A percentile compares a stretch with the other conserved stretches of the same genome.
Evolutionary conservation across 92 coral and sea anemone species (phyloP).

Genomic region (Zoanthus gigantus): DNA sequence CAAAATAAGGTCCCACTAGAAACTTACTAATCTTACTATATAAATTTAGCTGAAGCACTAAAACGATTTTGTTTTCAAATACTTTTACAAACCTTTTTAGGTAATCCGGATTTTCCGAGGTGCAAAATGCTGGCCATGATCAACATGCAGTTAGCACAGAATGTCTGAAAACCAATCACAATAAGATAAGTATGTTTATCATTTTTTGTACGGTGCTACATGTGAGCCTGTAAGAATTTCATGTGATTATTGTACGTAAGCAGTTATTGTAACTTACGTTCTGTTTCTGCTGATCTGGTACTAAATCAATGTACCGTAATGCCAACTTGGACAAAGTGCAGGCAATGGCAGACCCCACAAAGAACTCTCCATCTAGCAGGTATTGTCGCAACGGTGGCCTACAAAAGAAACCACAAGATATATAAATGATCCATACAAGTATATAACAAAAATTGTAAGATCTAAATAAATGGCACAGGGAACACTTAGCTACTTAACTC

Average conservation of each 20-base stretch:
- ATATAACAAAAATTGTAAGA: no score
- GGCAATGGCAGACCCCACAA: constrained; percentile 97
- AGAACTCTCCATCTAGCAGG: constrained; percentile 96
- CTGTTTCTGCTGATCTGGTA: constrained; percentile 79
- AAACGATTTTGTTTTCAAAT: no score
- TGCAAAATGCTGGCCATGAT: constrained; percentile 97
- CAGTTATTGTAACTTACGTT: constrained; percentile 69
- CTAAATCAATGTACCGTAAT: constrained; percentile 89
- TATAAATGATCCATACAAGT: no score
- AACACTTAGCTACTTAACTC: no score
- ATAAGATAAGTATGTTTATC: background rate
- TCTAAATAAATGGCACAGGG: no score
- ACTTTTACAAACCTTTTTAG: constrained; percentile 83
- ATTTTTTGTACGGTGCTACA: no score
- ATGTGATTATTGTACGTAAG: no score
- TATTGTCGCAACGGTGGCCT: constrained; percentile 99
- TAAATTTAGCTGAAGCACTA: no score
- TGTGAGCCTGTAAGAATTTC: no score
- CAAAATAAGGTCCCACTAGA: no score
- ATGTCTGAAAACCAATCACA: constrained; percentile 66
- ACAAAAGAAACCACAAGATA: background rate
- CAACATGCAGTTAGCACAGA: constrained; percentile 98
- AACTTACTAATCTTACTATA: no score
- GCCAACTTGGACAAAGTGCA: constrained; percentile 93
- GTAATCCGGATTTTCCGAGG: constrained; percentile 97